These are phyloP conservation scores for Clarias gariepinus DNA, from an alignment of 2,113 vertebrate species.

Conservation along the genomic window DNA sequence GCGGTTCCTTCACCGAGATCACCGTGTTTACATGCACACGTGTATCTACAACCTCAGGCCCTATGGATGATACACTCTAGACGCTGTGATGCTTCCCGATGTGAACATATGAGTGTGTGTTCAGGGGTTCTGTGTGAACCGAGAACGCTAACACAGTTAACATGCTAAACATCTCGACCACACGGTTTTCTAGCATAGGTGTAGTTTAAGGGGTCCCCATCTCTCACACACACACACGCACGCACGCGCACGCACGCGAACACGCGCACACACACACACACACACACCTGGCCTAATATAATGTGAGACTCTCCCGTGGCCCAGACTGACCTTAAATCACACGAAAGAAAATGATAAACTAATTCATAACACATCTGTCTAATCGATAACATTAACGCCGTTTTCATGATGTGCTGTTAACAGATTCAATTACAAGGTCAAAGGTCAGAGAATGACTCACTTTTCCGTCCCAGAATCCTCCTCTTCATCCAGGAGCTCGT, in stretches of 20 bases:
- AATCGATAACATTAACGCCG: too few species aligned
- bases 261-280: too few species aligned
- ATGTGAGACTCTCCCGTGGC: too few species aligned
- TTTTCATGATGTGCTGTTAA: neutral
- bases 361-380: neutral
- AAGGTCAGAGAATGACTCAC: slow-evolving; percentile 54
- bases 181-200: neutral
- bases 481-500: slow-evolving; percentile 65
- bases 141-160: neutral
- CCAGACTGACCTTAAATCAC: too few species aligned
- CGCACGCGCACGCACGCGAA: too few species aligned
- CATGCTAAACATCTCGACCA: neutral
- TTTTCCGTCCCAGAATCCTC: slow-evolving; percentile 18
- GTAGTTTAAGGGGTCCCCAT: too few species aligned
- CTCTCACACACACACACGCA: too few species aligned
- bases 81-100: neutral
- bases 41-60: neutral
- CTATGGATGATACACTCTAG: neutral
- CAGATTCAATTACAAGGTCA: neutral
- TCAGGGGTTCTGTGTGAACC: neutral
- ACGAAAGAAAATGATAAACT: neutral
- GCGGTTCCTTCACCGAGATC: neutral
- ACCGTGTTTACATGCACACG: too few species aligned
- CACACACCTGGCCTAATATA: too few species aligned
- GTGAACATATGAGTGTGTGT: neutral